Evolutionary conservation across 2,797 vertebrate genomes (phyloP), one percentile per base, ranked within the genome.

Genomic region (Microchirus variegatus): DNA sequence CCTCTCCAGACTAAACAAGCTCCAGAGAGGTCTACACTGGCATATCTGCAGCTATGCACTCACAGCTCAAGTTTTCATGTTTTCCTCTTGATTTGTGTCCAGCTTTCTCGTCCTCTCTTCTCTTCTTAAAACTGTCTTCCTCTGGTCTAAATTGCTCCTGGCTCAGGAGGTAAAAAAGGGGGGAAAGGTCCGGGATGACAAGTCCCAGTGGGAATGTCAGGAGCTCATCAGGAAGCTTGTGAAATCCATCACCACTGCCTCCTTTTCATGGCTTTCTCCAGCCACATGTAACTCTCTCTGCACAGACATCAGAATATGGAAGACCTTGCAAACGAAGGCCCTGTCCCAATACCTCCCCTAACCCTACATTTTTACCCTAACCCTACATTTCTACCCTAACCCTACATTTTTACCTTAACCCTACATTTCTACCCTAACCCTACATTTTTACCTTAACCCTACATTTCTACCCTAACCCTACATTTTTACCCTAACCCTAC

Each of bases 181-280:
- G 73, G 77, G 60, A 77, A 82, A 86, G 77, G 78, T 83, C 69
- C 58, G 45, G 54, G 19, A 72, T 70, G 82, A 80, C 85, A 86
- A 63, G 15, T 85, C 89, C 87, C 89, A 75, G 40, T 70, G 88
- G 87, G 83, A 76, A 81, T 86, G 80, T 88, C 80, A 70, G 59
- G 67, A 56, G 66, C 66, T 64, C 59, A 65, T 62, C 71, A 71
- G 84, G 84, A 88, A 87, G 78, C 83, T 78, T 72, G 84, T 83
- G 77, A 90, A 90, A 88, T 77, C 70, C 59, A 74, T 81, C 69
- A 59, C 75, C 63, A 40, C 38, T 46, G 50, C 43, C 57, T 78
- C 26, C 15, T 48, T 70, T 59, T 64, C 43, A 51, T 51, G 53
- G 54, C 45, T 63, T 63, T 73, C 45, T 62, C 55, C 37, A n/a